Evolutionary conservation across 2,797 vertebrate species (phyloP).

Genomic region (Meda fulgida): DNA sequence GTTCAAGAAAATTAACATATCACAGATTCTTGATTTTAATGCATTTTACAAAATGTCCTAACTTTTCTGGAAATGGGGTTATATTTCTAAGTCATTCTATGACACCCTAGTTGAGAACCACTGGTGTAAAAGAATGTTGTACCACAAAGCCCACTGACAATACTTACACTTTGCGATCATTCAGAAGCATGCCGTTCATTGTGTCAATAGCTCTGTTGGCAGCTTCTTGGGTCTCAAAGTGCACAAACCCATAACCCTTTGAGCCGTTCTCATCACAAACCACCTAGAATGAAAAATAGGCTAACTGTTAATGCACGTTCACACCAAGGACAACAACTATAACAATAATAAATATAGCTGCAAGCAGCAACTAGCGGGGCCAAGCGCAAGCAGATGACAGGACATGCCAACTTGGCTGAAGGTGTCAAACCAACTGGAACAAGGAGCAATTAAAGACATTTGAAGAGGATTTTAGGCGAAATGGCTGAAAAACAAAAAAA

Average conservation of each 20-base stretch:
- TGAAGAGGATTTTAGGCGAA: no score
- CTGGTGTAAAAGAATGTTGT: neutral
- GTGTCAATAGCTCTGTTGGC: conserved; percentile 90
- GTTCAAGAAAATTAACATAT: neutral
- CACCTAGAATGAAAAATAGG: conserved; percentile 77
- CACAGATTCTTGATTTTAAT: neutral
- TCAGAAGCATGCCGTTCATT: conserved; percentile 98
- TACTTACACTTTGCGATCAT: conserved; percentile 97
- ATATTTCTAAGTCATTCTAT: neutral
- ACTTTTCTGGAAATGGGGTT: neutral
- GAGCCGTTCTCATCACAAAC: conserved; percentile 94
- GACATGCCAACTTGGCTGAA: no score
- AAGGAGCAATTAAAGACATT: no score
- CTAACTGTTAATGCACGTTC: neutral
- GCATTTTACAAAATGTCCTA: neutral
- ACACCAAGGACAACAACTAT: neutral
- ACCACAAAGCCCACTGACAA: neutral
- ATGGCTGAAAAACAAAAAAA: no score
- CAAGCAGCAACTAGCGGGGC: no score
- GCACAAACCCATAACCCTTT: conserved; percentile 96
- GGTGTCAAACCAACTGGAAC: no score
- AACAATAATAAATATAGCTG: no score
- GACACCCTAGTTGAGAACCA: no score
- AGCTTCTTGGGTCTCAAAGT: conserved; percentile 96
- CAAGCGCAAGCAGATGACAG: no score